A percentile compares a stretch with the other conserved stretches of the same genome.
phyloP scores from a whole-genome alignment of 2,797 vertebrate species.

The Salarias fasciatus region DNA sequence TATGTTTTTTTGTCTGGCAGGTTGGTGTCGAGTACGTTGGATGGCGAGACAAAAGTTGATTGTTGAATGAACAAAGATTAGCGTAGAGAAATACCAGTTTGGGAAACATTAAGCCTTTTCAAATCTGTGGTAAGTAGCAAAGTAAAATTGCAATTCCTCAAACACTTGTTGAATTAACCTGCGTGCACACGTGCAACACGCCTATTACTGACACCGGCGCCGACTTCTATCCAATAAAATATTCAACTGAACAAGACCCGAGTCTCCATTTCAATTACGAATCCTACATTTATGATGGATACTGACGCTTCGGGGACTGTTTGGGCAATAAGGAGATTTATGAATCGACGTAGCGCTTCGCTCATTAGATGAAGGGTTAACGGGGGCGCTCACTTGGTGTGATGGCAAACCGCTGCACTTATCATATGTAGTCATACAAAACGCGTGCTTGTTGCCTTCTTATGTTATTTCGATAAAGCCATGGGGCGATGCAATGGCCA shows the following conservation, averaged over 20 bases:
- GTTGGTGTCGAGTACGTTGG: constrained; percentile 1
- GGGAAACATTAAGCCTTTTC: neutral
- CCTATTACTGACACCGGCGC: neutral
- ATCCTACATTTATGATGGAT: constrained; percentile 16
- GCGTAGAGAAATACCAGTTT: neutral
- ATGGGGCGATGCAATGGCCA: constrained; percentile 44
- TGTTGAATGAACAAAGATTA: constrained; percentile 14
- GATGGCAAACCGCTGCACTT: constrained; percentile 50
- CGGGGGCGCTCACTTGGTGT: constrained; percentile 31
- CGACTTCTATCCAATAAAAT: neutral
- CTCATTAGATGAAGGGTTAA: constrained; percentile 48
- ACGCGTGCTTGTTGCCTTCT: constrained; percentile 49
- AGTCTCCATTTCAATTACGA: neutral
- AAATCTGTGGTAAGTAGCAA: neutral
- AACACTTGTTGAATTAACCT: constrained; percentile 23
- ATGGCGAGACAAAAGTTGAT: neutral
- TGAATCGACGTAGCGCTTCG: constrained; percentile 9
- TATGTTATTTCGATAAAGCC: constrained; percentile 59
- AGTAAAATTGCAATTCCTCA: constrained; percentile 4
- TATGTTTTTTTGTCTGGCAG: constrained; percentile 4
- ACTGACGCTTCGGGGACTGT: constrained; percentile 4
- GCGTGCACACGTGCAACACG: neutral
- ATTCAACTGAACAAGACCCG: neutral
- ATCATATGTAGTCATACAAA: constrained; percentile 63
- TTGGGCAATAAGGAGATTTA: constrained; percentile 3